phyloP scores from a whole-genome alignment of 2,888 invertebrate species.

The Heliconius cydno region DNA sequence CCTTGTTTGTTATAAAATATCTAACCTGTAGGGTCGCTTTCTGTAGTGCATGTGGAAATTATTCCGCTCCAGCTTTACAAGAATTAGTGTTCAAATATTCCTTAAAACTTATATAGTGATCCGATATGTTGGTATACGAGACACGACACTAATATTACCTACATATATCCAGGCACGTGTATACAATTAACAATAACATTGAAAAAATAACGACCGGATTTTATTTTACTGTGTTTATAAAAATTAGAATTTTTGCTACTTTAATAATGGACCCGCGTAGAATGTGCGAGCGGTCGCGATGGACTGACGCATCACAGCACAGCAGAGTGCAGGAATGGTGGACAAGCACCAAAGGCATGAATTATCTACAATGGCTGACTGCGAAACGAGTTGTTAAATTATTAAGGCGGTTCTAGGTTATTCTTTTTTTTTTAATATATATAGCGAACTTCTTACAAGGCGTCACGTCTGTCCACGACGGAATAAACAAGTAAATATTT shows the following conservation, averaged over 20 bases:
- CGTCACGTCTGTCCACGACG: background rate
- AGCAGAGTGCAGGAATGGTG: conserved; percentile 54
- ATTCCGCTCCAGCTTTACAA: conserved; percentile 81
- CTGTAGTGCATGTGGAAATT: conserved; percentile 82
- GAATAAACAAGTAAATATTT: conserved; percentile 15
- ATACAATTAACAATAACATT: conserved; percentile 39
- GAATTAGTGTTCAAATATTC: conserved; percentile 56
- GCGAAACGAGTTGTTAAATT: conserved; percentile 72
- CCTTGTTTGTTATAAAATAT: conserved; percentile 34
- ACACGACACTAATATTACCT: conserved; percentile 45
- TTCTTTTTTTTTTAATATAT: background rate
- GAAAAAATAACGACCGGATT: conserved; percentile 44
- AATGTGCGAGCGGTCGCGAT: conserved; percentile 63
- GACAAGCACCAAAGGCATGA: conserved; percentile 65
- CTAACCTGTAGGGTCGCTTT: conserved; percentile 80
- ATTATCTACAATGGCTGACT: conserved; percentile 67
- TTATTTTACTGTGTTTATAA: conserved; percentile 24
- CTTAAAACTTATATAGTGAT: conserved; percentile 56
- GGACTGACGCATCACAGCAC: conserved; percentile 56
- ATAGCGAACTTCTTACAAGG: background rate
- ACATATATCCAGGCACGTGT: conserved; percentile 42
- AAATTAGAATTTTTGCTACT: conserved; percentile 29
- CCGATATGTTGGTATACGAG: conserved; percentile 46
- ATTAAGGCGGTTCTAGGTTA: conserved; percentile 56
- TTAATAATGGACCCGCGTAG: conserved; percentile 52